A percentile compares a stretch with the other conserved stretches of the same genome.
These are phyloP conservation scores for Andrena haemorrhoa DNA, from an alignment of 2,888 invertebrate species.

Conservation along the genomic window DNA sequence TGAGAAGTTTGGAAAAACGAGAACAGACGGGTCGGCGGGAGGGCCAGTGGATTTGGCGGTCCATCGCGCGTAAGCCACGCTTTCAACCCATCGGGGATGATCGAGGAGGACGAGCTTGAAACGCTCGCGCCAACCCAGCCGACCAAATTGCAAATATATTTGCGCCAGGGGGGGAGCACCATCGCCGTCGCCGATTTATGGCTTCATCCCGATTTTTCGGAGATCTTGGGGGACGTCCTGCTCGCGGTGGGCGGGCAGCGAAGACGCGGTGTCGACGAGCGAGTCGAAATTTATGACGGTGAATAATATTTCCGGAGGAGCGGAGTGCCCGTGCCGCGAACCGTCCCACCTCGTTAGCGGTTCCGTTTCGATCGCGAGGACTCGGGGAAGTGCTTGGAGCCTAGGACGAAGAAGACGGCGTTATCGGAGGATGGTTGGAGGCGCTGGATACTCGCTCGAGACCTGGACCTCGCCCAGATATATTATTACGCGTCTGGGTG, in stretches of 20 bases:
- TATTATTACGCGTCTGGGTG: neutral
- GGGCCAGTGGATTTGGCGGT: neutral
- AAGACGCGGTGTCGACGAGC: conserved; percentile 24
- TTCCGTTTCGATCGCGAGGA: conserved; percentile 22
- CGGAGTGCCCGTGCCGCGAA: conserved; percentile 14
- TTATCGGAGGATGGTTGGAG: neutral
- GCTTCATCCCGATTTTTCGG: conserved; percentile 60
- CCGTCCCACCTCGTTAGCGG: conserved; percentile 47
- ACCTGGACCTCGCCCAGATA: neutral
- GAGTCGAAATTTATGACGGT: conserved; percentile 70
- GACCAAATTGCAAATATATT: conserved; percentile 67
- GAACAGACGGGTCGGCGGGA: neutral
- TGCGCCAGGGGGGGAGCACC: conserved; percentile 41
- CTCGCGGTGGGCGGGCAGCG: neutral
- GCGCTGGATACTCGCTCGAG: neutral
- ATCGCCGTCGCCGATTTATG: conserved; percentile 56
- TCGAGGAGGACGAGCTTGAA: neutral
- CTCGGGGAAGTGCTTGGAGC: neutral
- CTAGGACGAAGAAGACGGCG: neutral
- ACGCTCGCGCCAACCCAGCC: conserved; percentile 35
- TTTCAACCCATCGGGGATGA: neutral
- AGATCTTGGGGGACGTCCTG: conserved; percentile 58
- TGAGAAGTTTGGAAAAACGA: conserved; percentile 5
- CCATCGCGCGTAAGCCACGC: neutral
- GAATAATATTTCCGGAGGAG: conserved; percentile 66